Conservation (phyloP, 2,888 invertebrate species). For the Mylabris sibirica region DNA sequence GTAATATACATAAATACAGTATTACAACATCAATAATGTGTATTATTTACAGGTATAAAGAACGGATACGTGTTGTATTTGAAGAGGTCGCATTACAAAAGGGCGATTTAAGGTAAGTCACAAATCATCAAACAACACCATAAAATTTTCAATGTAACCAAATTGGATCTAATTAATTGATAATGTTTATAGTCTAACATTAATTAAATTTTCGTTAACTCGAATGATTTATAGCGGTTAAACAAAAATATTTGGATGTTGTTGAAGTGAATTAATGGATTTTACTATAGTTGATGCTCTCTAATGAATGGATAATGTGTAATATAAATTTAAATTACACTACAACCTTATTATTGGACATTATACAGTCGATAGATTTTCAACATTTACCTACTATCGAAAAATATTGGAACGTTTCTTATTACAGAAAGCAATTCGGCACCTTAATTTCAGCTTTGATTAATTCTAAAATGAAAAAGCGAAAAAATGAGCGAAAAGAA, state of each 20-base stretch:
- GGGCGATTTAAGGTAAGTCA: conserved; percentile 77
- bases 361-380: not conserved
- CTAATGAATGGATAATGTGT: conserved; percentile 9
- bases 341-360: not conserved
- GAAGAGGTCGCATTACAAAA: conserved; percentile 81
- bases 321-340: conserved; percentile 12
- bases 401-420: too few species aligned
- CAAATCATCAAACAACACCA: not conserved
- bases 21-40: too few species aligned
- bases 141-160: not conserved
- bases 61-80: conserved; percentile 82
- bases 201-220: conserved; percentile 3
- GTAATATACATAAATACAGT: too few species aligned
- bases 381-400: not conserved
- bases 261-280: conserved; percentile 11
- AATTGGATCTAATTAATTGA: conserved; percentile 6
- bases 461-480: too few species aligned
- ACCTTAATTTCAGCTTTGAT: too few species aligned
- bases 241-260: conserved; percentile 7
- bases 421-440: too few species aligned
- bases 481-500: not conserved
- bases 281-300: not conserved
- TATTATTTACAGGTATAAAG: conserved; percentile 70
- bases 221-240: not conserved
- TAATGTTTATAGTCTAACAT: not conserved